These are phyloP conservation scores for Kryptolebias ocellatus DNA, from an alignment of 2,797 vertebrate species.

Conservation along the genomic window DNA sequence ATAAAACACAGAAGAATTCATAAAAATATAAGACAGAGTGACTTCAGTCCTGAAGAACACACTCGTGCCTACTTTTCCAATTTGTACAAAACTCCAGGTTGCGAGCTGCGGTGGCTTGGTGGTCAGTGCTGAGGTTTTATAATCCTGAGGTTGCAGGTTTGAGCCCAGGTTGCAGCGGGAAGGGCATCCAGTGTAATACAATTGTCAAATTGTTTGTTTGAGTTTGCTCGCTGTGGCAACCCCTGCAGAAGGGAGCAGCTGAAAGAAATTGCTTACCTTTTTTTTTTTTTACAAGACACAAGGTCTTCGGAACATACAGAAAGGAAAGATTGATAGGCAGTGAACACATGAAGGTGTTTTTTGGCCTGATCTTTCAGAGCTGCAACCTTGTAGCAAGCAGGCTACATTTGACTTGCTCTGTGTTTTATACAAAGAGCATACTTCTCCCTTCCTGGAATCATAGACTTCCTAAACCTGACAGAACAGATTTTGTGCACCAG, in stretches of 20 bases:
- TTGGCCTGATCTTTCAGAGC: background rate
- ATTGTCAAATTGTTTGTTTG: too few relatives aligned
- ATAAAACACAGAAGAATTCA: background rate
- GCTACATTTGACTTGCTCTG: background rate
- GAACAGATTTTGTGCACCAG: conserved; percentile 2
- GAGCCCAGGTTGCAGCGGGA: too few relatives aligned
- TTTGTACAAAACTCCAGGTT: too few relatives aligned
- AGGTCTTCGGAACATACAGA: background rate
- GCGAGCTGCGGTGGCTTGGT: too few relatives aligned
- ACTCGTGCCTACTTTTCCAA: background rate
- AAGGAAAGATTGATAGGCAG: background rate
- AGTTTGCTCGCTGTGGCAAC: too few relatives aligned
- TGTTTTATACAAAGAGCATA: background rate
- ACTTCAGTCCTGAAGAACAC: background rate
- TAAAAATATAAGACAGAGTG: background rate
- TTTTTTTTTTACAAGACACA: too few relatives aligned
- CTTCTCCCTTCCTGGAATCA: background rate
- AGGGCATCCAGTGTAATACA: too few relatives aligned
- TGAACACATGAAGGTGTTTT: background rate
- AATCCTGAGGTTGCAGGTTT: too few relatives aligned
- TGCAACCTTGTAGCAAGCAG: background rate
- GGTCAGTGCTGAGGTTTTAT: too few relatives aligned
- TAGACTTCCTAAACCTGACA: background rate
- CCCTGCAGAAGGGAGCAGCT: too few relatives aligned
- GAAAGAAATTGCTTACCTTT: too few relatives aligned